These are phyloP conservation scores for Cephus sareptanus DNA, from an alignment of 2,888 invertebrate species.

Conservation along the genomic window DNA sequence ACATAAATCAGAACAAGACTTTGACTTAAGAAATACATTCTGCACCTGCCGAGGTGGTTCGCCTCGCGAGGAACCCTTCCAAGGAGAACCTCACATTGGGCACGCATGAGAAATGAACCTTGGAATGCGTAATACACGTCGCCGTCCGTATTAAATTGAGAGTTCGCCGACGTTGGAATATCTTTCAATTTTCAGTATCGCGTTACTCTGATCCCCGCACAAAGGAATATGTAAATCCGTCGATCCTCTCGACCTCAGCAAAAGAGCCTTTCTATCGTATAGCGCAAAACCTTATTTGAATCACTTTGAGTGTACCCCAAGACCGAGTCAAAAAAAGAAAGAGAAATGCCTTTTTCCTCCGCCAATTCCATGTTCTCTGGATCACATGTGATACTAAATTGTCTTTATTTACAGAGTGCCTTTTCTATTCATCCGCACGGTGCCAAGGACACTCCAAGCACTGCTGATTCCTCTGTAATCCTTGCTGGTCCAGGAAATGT, in stretches of 20 bases:
- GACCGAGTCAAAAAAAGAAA: neutral
- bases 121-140: neutral
- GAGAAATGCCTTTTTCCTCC: neutral
- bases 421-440: slow-evolving; percentile 67
- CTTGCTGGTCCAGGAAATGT: slow-evolving; percentile 70
- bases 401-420: slow-evolving; percentile 65
- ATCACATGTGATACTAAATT: neutral
- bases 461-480: slow-evolving; percentile 63
- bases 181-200: neutral
- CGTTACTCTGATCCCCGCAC: neutral
- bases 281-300: neutral
- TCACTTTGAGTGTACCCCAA: neutral
- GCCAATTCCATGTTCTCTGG: neutral
- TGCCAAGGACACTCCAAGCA: slow-evolving; percentile 46
- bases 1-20: neutral
- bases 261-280: neutral
- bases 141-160: neutral
- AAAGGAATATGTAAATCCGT: neutral
- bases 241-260: neutral
- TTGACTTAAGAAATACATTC: neutral
- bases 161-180: neutral
- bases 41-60: neutral
- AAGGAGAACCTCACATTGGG: neutral
- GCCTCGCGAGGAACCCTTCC: neutral
- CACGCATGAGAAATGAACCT: neutral